Evolutionary conservation across 2,113 vertebrate genomes (phyloP).

Genomic region (Eudyptes chrysolophus): DNA sequence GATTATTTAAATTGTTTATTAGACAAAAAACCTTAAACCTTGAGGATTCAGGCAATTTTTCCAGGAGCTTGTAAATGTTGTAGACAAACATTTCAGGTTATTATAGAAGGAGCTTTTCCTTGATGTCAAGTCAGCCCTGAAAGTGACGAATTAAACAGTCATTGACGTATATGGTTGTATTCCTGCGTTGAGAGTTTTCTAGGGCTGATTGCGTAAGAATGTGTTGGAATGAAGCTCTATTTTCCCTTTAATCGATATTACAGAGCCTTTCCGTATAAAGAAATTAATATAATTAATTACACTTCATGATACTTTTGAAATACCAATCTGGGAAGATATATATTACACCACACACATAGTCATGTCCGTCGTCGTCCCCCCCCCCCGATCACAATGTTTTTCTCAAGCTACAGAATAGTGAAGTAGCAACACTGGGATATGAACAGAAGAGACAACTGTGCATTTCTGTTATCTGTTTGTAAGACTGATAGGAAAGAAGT

Average conservation of each 20-base stretch:
- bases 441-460: background rate
- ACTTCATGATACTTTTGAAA: background rate
- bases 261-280: background rate
- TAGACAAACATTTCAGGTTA: background rate
- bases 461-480: background rate
- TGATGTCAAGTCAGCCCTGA: background rate
- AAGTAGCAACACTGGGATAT: background rate
- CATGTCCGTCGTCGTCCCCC: too few species aligned
- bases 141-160: background rate
- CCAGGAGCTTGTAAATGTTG: background rate
- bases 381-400: background rate
- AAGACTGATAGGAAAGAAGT: background rate
- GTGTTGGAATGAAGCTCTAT: background rate
- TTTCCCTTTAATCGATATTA: background rate
- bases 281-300: background rate
- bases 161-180: background rate
- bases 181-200: background rate
- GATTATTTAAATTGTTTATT: background rate
- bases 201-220: background rate
- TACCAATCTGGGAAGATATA: background rate
- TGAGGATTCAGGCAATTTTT: background rate
- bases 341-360: background rate
- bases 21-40: background rate
- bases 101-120: background rate
- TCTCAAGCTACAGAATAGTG: background rate